Evolutionary conservation across 2,113 vertebrate genomes (phyloP), one percentile per base, ranked within the genome.

Genomic region (Oncorhynchus mykiss): DNA sequence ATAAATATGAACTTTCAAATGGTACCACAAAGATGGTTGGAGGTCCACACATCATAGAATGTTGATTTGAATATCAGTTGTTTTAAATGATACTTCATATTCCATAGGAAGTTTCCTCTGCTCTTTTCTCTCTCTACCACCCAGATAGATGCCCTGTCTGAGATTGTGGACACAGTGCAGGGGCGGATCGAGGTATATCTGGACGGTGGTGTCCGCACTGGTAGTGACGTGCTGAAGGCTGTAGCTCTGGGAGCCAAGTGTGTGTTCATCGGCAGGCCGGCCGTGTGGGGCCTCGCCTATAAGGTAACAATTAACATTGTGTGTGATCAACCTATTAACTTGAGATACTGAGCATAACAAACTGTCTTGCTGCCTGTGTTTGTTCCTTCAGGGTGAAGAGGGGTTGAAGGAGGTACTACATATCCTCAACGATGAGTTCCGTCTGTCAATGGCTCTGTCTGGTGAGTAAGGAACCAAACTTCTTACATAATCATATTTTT

Each of bases 241-340:
- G 70, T 99, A 83, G 97, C 97, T 57, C 88, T 99, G 22, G 97
- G 97, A 60, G 96, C 97, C 57, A 98, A 94, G 88, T 98, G 97
- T 0, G 92, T 98, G 76, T 99, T 98, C 81, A 93, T 99, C 68
- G 97, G 97, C 57, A 94, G 97, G 45, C 97, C 97, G 4, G 92
- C 95, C 9, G 89, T 99, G 0, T 98, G 97, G 97, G 97, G 97
- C 64, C 95, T 98, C 1, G 93, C 96, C 66, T 98, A 94, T 87
- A 97, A 96, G 96, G 97, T 99, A 86, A 87, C 73, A 7, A 18
- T 54, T 54, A 54, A 18, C 51, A 14, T 18, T 54, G 51, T 5
- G 16, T 18, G 14, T 18, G 13, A 16, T 54, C 51, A 14, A 18
- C 16, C 16, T 54, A 18, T 3, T 54, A 18, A 18, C 51, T 4